Conservation (phyloP, 2,113 vertebrate species). For the Piprites chloris region DNA sequence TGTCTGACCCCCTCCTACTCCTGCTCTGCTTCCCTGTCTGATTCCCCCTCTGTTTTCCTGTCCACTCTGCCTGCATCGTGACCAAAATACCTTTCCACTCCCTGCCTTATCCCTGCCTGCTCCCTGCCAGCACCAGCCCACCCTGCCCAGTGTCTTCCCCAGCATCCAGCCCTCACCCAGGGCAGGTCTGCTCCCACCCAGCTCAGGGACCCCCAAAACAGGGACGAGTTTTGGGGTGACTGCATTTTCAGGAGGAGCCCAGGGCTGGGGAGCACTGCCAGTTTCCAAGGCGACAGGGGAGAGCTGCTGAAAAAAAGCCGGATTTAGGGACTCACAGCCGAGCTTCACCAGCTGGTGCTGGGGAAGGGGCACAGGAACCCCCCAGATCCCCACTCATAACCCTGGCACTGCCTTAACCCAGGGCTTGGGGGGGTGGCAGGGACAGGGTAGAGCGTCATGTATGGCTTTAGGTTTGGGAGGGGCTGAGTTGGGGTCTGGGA, state of each 20-base stretch:
- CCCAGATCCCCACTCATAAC: neutral
- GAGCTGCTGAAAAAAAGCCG: neutral
- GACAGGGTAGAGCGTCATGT: neutral
- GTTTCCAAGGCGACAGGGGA: slow-evolving; percentile 47
- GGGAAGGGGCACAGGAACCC: neutral
- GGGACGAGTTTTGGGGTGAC: neutral
- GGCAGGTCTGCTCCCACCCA: neutral
- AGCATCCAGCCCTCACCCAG: neutral
- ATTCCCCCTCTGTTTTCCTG: neutral
- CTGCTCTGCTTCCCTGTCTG: neutral
- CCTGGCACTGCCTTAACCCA: neutral
- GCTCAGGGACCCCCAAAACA: neutral
- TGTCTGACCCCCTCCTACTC: neutral
- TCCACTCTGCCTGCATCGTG: neutral
- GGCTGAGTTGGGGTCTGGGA: neutral
- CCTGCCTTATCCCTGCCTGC: neutral
- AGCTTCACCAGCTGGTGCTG: neutral
- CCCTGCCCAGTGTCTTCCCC: neutral
- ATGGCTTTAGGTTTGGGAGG: neutral
- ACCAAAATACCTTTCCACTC: neutral
- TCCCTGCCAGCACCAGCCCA: neutral
- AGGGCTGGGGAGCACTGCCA: neutral
- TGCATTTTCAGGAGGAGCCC: neutral
- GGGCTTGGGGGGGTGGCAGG: neutral
- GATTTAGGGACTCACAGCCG: neutral